phyloP scores from a whole-genome alignment of 37 sponge, comb jelly and placozoan genomes.

The Haliclona indistincta region DNA sequence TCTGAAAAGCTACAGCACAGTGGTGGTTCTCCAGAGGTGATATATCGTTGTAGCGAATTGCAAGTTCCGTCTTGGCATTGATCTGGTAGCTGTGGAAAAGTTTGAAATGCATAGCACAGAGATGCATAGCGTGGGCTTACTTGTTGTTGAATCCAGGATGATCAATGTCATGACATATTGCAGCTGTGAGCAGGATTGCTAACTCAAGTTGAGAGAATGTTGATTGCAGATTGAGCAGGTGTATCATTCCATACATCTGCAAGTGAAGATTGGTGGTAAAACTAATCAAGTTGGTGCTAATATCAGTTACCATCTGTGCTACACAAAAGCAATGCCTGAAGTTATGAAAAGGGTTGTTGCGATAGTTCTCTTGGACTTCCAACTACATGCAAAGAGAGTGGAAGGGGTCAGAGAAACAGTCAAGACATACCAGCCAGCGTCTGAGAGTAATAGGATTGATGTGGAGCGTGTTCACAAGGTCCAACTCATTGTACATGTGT shows the following conservation, averaged over 20 bases:
- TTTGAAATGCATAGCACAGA: not conserved
- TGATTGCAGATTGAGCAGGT: conserved; percentile 59
- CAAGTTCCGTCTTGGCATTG: conserved; percentile 87
- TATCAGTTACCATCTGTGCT: conserved; percentile 76
- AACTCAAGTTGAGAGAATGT: conserved; percentile 53
- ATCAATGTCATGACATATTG: conserved; percentile 89
- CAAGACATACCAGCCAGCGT: conserved; percentile 67
- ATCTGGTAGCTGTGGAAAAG: conserved; percentile 68
- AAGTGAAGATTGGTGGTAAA: not conserved
- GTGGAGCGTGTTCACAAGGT: conserved; percentile 54
- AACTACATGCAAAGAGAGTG: conserved; percentile 16
- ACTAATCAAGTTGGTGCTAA: not conserved
- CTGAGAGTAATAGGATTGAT: conserved; percentile 65
- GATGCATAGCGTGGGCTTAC: conserved; percentile 31
- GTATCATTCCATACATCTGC: conserved; percentile 91
- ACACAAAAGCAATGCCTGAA: conserved; percentile 94
- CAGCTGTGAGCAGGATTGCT: conserved; percentile 59
- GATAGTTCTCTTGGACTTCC: conserved; percentile 73
- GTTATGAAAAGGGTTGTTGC: conserved; percentile 92
- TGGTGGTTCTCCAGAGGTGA: conserved; percentile 95
- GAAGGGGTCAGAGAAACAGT: not conserved
- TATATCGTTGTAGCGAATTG: conserved; percentile 87
- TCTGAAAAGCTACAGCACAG: conserved; percentile 83
- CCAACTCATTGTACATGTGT: conserved; percentile 87
- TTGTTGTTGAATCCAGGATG: conserved; percentile 89